Evolutionary conservation across 2,113 vertebrate genomes (phyloP).

Genomic region (Macquaria australasica): DNA sequence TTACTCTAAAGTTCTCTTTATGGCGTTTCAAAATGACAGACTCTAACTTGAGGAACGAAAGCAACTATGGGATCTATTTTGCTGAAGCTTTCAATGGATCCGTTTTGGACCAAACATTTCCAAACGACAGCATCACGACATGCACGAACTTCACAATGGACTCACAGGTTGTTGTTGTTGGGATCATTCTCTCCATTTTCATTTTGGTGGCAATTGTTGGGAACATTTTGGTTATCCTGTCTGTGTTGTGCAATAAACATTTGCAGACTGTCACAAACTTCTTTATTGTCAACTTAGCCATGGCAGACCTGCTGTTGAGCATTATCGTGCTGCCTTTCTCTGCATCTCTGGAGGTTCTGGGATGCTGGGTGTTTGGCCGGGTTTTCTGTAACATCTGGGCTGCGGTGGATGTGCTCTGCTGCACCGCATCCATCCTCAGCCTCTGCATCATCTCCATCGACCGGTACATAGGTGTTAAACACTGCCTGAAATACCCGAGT

Average conservation of each 20-base stretch:
- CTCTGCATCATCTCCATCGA: slow-evolving; percentile 98
- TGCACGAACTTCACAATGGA: slow-evolving; percentile 86
- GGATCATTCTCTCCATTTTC: slow-evolving; percentile 91
- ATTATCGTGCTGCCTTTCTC: slow-evolving; percentile 96
- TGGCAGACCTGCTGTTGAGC: slow-evolving; percentile 95
- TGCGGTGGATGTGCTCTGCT: slow-evolving; percentile 97
- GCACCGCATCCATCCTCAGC: slow-evolving; percentile 98
- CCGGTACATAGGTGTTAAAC: slow-evolving; percentile 95
- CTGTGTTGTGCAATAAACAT: slow-evolving; percentile 95
- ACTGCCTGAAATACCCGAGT: slow-evolving; percentile 96
- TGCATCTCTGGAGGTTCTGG: slow-evolving; percentile 94
- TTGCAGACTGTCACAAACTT: slow-evolving; percentile 98
- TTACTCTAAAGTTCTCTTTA: slow-evolving; percentile 80
- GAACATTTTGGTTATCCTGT: slow-evolving; percentile 97
- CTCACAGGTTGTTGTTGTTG: slow-evolving; percentile 88
- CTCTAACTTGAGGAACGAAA: slow-evolving; percentile 88
- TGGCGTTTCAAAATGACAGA: slow-evolving; percentile 91
- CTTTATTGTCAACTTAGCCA: slow-evolving; percentile 97
- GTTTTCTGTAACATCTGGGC: slow-evolving; percentile 99
- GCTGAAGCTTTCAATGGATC: slow-evolving; percentile 77
- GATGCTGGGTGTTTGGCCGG: slow-evolving; percentile 96
- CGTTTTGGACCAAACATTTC: slow-evolving; percentile 48
- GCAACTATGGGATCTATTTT: slow-evolving; percentile 86
- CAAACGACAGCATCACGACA: slow-evolving; percentile 80
- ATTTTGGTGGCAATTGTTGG: slow-evolving; percentile 95